A percentile compares a stretch with the other conserved stretches of the same genome.
Evolutionary conservation across 2,888 invertebrate species (phyloP).

Genomic region (Nomada hirtipes): DNA sequence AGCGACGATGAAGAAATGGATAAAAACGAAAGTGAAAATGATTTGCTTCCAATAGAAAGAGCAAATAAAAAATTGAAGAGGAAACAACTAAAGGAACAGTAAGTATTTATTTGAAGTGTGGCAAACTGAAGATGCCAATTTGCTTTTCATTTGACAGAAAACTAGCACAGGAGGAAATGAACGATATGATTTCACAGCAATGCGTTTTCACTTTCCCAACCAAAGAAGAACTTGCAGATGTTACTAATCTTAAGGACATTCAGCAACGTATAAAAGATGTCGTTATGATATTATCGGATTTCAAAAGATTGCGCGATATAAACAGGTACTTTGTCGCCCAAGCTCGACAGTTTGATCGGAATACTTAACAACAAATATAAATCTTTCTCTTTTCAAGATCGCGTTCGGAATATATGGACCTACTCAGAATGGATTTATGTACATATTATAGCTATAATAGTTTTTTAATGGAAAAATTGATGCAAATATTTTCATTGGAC

Average conservation of each 20-base stretch:
- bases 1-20: constrained; percentile 47
- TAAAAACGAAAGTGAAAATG: constrained; percentile 85
- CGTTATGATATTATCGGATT: constrained; percentile 92
- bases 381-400: constrained; percentile 85
- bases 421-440: constrained; percentile 94
- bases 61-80: constrained; percentile 91
- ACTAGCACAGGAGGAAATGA: constrained; percentile 92
- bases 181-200: constrained; percentile 91
- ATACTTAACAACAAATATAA: constrained; percentile 78
- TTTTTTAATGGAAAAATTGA: constrained; percentile 95
- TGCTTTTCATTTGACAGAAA: constrained; percentile 84
- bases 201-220: constrained; percentile 92
- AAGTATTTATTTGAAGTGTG: constrained; percentile 54
- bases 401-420: constrained; percentile 92
- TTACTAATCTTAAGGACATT: constrained; percentile 91
- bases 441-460: constrained; percentile 98
- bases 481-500: constrained; percentile 94
- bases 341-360: constrained; percentile 74
- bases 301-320: constrained; percentile 88
- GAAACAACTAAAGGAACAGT: constrained; percentile 89
- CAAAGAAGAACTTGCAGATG: constrained; percentile 89
- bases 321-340: constrained; percentile 77
- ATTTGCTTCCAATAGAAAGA: constrained; percentile 94
- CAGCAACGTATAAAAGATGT: constrained; percentile 96
- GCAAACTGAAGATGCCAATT: not conserved